phyloP scores from a whole-genome alignment of 2,113 vertebrate genomes.

The Corythaeola cristata region DNA sequence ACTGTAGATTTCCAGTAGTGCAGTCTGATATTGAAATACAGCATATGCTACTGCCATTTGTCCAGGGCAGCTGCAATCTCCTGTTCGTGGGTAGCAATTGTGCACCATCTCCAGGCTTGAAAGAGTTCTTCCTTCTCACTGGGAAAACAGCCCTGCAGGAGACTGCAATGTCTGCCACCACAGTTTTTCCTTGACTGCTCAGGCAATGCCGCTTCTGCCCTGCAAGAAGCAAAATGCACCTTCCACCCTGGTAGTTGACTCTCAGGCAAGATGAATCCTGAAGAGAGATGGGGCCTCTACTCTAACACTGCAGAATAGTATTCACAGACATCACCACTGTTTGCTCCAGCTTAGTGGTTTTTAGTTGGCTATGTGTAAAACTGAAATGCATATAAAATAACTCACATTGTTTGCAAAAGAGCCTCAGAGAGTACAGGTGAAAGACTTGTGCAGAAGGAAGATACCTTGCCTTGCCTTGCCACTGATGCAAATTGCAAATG shows the following conservation, averaged over 20 bases:
- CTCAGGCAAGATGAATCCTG: neutral
- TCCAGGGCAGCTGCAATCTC: neutral
- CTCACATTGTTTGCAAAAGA: neutral
- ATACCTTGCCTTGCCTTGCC: neutral
- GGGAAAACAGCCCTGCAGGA: neutral
- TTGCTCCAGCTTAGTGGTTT: neutral
- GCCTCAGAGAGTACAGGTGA: neutral
- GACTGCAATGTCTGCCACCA: accelerated
- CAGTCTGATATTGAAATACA: neutral
- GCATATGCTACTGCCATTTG: neutral
- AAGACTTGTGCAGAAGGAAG: neutral
- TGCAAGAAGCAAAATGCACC: neutral
- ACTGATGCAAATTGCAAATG: neutral
- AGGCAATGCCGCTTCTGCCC: neutral
- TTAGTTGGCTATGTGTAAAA: neutral
- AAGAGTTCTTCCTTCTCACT: neutral
- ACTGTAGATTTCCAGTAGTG: neutral
- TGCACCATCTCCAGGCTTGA: neutral
- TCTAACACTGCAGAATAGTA: neutral
- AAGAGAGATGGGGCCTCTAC: neutral
- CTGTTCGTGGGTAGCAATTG: accelerated
- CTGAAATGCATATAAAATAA: neutral
- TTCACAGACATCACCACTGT: neutral
- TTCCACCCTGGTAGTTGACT: neutral
- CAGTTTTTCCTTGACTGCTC: neutral